phyloP scores from a whole-genome alignment of 2,888 invertebrate species.

The Zonitis immaculata region DNA sequence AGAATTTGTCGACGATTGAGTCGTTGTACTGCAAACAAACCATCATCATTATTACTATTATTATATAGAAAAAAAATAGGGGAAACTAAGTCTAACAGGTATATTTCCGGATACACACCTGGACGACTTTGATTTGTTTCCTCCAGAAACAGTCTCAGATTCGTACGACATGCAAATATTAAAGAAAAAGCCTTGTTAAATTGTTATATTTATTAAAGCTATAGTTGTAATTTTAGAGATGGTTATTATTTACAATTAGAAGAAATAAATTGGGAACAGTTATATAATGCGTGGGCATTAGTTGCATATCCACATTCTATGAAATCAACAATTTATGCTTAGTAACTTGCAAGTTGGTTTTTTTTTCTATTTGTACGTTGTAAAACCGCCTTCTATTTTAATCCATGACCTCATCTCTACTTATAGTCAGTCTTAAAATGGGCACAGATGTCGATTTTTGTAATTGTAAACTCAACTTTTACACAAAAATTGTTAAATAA shows the following conservation, averaged over 20 bases:
- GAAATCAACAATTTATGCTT: neutral
- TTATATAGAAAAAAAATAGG: neutral
- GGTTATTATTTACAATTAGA: neutral
- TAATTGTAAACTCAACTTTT: constrained; percentile 32
- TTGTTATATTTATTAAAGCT: constrained; percentile 22
- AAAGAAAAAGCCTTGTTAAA: constrained; percentile 41
- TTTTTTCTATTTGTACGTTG: constrained; percentile 10
- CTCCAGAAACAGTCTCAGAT: constrained; percentile 63
- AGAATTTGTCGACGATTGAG: constrained; percentile 52
- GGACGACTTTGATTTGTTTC: constrained; percentile 55
- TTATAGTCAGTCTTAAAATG: constrained; percentile 59
- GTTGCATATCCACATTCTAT: constrained; percentile 10
- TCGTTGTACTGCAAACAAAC: constrained; percentile 56
- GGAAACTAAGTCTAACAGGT: neutral
- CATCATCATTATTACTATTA: neutral
- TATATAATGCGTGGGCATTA: constrained; percentile 1
- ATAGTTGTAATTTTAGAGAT: neutral
- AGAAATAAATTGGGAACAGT: neutral
- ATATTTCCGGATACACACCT: constrained; percentile 43
- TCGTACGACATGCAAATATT: constrained; percentile 67
- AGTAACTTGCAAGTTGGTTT: neutral
- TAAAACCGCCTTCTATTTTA: constrained; percentile 53
- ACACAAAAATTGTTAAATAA: too few relatives aligned
- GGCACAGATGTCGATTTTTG: constrained; percentile 39
- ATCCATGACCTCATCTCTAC: constrained; percentile 59